Percentiles rank a stretch among this genome's conserved stretches.
phyloP scores from a whole-genome alignment of 2,113 vertebrate species.

The Scolopax mira region DNA sequence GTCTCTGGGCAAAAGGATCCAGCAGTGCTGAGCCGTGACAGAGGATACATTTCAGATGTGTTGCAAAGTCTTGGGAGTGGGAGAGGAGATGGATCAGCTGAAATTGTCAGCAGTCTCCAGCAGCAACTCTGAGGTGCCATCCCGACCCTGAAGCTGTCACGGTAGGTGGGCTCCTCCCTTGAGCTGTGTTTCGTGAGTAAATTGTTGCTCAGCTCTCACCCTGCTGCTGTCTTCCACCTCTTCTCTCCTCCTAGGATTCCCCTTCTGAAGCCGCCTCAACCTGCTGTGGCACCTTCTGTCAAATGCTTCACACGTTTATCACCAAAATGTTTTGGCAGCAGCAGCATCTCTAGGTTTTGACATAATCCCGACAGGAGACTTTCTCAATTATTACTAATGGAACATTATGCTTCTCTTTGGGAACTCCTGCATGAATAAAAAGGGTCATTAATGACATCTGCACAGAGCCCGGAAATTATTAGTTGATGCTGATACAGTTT shows the following conservation, averaged over 20 bases:
- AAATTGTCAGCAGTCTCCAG: neutral
- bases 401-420: slow-evolving; percentile 76
- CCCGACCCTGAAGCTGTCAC: neutral
- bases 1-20: neutral
- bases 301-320: slow-evolving; percentile 70
- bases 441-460: slow-evolving; percentile 81
- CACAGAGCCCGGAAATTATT: slow-evolving; percentile 73
- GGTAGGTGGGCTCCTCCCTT: neutral
- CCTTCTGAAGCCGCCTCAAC: slow-evolving; percentile 57
- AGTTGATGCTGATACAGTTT: slow-evolving; percentile 70
- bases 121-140: neutral
- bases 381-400: slow-evolving; percentile 83
- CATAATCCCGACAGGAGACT: slow-evolving; percentile 77
- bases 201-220: neutral
- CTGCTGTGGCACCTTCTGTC: slow-evolving; percentile 73
- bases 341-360: slow-evolving; percentile 80
- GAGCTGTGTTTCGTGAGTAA: neutral
- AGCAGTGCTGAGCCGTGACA: neutral
- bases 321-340: slow-evolving; percentile 84
- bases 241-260: slow-evolving; percentile 30
- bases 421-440: slow-evolving; percentile 82
- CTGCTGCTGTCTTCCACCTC: neutral
- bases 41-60: neutral
- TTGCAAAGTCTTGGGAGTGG: neutral
- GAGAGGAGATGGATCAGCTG: neutral